Base-by-base conservation (phyloP, 1,140 invertebrate genomes). In the Nasonia vitripennis region DNA sequence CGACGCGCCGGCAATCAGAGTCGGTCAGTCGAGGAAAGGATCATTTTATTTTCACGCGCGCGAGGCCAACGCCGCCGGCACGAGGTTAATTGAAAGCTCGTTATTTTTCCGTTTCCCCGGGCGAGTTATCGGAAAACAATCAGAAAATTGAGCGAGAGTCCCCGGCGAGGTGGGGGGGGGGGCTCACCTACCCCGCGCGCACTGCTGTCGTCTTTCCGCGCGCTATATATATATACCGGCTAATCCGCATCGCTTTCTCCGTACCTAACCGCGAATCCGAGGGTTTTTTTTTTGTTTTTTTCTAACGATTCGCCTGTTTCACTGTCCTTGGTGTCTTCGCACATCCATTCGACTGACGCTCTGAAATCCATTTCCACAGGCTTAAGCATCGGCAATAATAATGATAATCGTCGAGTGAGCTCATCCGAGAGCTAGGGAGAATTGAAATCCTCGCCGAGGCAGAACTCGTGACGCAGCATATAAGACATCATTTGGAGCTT, bases 121-220 rank as follows among this genome's bases (percentile, higher is more conserved):
- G 37, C 51, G 62, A 78, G 82, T 85, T 91, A 91, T 90, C 86
- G 90, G 89, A 89, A 90, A 91, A 90, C 90, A 90, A 91, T 91
- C 87, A 86, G 87, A 88, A 85, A 81, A 81, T 81, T 81, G 55
- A 81, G 4, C 62, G 27, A 27, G 31, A 55, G 51, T 34, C 14
- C 37, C 23, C 9, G 0, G 23, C 0, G 27, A 1, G 27, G n/a
- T n/a, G n/a, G n/a, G n/a, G n/a, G n/a, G n/a, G n/a, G n/a, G n/a
- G n/a, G n/a, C n/a, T n/a, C n/a, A n/a, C n/a, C 23, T 27, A 27
- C 23, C 23, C 23, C 23, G 23, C 27, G 27, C 27, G 27, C 27
- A 27, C 27, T 20, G 3, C 70, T 73, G 23, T 31, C 23, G 4
- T 9, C 37, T 41, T 6, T 3, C 34, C 34, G 0, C 3, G 34